phyloP scores from a whole-genome alignment of 2,888 invertebrate species.

The Lycaena phlaeas region DNA sequence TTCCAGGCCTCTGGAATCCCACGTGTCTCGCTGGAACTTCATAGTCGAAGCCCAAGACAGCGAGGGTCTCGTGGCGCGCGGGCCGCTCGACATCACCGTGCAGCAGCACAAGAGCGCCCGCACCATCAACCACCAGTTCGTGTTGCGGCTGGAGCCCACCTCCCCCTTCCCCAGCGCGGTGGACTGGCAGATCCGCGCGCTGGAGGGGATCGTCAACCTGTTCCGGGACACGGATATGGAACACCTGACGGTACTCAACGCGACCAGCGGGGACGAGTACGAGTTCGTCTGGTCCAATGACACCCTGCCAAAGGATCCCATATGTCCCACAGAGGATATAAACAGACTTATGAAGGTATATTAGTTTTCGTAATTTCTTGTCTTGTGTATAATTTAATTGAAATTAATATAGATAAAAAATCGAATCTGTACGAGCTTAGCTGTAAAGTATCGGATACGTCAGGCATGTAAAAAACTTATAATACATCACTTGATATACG shows the following conservation, averaged over 20 bases:
- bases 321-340: conserved; percentile 85
- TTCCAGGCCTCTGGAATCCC: conserved; percentile 83
- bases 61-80: conserved; percentile 80
- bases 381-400: too few species aligned
- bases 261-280: conserved; percentile 73
- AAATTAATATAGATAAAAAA: too few species aligned
- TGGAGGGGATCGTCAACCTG: conserved; percentile 71
- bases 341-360: conserved; percentile 77
- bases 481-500: neutral
- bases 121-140: conserved; percentile 87
- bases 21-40: conserved; percentile 87
- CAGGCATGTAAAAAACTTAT: too few species aligned
- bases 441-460: too few species aligned
- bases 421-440: too few species aligned
- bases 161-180: conserved; percentile 75
- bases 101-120: conserved; percentile 86
- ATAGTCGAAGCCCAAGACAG: conserved; percentile 86
- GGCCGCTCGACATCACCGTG: conserved; percentile 82
- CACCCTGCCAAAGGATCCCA: conserved; percentile 80
- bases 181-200: conserved; percentile 83
- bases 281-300: conserved; percentile 91
- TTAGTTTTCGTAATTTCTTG: neutral
- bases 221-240: conserved; percentile 75
- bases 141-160: conserved; percentile 72
- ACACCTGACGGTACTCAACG: conserved; percentile 79